Base-by-base conservation (phyloP, 2,797 vertebrate species). In the Paedocypris micromegethes region DNA sequence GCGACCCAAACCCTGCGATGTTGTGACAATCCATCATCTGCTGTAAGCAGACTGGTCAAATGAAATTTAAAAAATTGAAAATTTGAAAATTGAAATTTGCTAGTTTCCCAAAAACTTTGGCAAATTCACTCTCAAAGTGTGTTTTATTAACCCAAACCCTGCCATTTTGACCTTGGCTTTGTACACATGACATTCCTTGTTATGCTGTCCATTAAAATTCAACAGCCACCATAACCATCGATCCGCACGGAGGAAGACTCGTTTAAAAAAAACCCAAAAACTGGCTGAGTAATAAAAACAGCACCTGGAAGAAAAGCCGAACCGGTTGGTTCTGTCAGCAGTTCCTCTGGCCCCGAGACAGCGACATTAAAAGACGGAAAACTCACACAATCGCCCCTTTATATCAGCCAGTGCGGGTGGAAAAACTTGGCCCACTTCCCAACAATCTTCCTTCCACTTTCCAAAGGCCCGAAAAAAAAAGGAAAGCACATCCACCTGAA, bases 251-350 rank as follows among this genome's bases (percentile, higher is more conserved):
- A 63, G 76, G 77, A 74, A 78, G 73, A 68, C 66, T 75, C 57
- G 5, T 73, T 68, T 5, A 64, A 70, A 59, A 81, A 65, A 77
- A 8, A 3, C 51, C 64, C 2, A 49, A 23, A 23, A 23, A 23
- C 23, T 23, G 72, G 74, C 47, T 23, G 44, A 68, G 72, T 71
- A 78, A 79, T 84, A 77, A 79, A 72, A 75, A 74, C 64, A 67
- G 70, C 83, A 88, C 85, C 85, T 86, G 82, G 82, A 78, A 77
- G 77, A 84, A 77, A 78, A 51, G 62, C 39, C 75, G 72, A 78
- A 81, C 76, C 54, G 66, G 74, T 75, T 73, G 62, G 70, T 80
- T 68, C 63, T 57, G 78, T 88, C 84, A 86, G 84, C 86, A 78
- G 75, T 83, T 86, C 78, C 60, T 72, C 58, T 66, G 38, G 77